Base-by-base conservation (phyloP, 2,888 invertebrate genomes). In the Aporophyla lueneburgensis region DNA sequence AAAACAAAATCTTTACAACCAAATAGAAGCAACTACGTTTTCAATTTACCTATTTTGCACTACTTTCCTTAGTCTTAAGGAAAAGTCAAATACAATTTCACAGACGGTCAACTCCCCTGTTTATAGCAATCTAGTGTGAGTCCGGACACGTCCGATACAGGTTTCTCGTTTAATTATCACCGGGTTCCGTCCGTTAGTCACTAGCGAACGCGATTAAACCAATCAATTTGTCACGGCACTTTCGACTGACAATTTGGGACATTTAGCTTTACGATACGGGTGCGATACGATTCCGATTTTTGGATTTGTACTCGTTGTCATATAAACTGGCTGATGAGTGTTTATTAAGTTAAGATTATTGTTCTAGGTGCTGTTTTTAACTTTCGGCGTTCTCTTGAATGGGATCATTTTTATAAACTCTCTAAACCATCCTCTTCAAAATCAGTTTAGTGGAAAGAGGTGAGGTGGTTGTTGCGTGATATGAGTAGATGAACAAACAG, bases 181-280 rank as follows among this genome's bases (percentile, higher is more conserved):
- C 65, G 86, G 89, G 84, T 80, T 76, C 84, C 76, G 75, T 88
- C 80, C 78, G 87, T 88, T 87, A 88, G 80, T 87, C 86, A 87
- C 82, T 87, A 83, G 81, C 59, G 89, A 87, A 87, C 74, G 86
- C 87, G 88, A 89, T 89, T 89, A 88, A 86, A 86, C 87, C 88
- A 87, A 86, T 88, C 89, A 88, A 89, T 90, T 89, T 88, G 89
- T 89, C 89, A 89, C 88, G 82, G 84, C 76, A 79, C 80, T 89
- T 85, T 88, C 85, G 80, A 81, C 84, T 85, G 80, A 84, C 88
- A 81, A 83, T 84, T 81, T 73, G 76, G 82, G 76, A 81, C 69
- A 72, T 84, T 88, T 82, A 71, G 74, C 65, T 69, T 74, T 54
- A 46, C 80, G 87, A 67, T 73, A 72, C 81, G 73, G 43, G 43